phyloP scores from a whole-genome alignment of 2,113 vertebrate genomes.

The Vombatus ursinus region DNA sequence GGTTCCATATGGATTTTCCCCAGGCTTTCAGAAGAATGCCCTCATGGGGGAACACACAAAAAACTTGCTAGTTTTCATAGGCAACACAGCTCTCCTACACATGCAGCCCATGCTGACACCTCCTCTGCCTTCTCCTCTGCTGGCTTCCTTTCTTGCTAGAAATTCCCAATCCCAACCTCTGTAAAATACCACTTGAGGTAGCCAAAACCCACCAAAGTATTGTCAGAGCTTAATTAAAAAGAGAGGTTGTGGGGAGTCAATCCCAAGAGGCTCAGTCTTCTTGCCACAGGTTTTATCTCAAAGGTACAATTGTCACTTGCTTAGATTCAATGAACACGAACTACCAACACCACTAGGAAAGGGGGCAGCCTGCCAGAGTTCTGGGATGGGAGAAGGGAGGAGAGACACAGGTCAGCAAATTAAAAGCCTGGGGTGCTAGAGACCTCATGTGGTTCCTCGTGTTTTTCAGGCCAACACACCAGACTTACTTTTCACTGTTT shows the following conservation, averaged over 20 bases:
- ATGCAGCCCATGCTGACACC: background rate
- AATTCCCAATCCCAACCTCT: background rate
- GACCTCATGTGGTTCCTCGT: background rate
- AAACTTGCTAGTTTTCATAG: background rate
- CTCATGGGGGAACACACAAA: background rate
- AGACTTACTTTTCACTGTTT: conserved; percentile 75
- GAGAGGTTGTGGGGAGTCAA: background rate
- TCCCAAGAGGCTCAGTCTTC: background rate
- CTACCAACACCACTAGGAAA: background rate
- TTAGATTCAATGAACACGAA: background rate
- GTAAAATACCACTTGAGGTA: background rate
- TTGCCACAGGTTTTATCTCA: background rate
- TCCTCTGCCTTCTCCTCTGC: background rate
- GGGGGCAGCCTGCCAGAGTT: background rate
- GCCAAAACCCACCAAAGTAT: background rate
- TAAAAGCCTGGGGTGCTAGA: background rate
- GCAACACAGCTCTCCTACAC: background rate
- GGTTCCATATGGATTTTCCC: background rate
- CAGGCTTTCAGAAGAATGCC: background rate
- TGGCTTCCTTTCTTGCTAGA: background rate
- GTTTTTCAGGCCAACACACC: background rate
- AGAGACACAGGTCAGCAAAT: background rate
- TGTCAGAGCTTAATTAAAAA: background rate
- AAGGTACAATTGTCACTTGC: background rate
- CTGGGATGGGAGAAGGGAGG: background rate